These are phyloP conservation scores for Percopsis transmontana DNA, from an alignment of 2,113 vertebrate genomes.

Conservation along the genomic window DNA sequence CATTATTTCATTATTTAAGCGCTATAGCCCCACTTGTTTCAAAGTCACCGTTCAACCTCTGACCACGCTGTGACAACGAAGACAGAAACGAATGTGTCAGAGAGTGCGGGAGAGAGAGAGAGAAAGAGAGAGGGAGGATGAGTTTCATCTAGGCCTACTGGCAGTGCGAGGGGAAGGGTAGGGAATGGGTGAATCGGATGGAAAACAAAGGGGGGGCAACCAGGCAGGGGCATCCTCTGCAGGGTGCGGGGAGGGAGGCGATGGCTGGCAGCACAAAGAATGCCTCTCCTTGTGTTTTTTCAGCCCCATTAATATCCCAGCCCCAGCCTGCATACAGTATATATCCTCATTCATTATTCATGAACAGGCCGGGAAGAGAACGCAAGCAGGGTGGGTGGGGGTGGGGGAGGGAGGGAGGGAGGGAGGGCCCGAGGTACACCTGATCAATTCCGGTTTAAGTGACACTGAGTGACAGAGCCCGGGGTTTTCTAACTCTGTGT, in stretches of 20 bases:
- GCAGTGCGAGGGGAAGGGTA: conserved; percentile 38
- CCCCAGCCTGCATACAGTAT: conserved; percentile 84
- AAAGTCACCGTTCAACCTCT: conserved; percentile 52
- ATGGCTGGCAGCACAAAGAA: conserved; percentile 76
- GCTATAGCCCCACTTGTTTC: conserved; percentile 40
- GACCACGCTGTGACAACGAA: conserved; percentile 41
- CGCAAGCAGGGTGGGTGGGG: conserved; percentile 61
- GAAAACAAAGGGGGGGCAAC: conserved; percentile 8
- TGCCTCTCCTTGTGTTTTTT: conserved; percentile 82
- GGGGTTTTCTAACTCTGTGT: conserved; percentile 81
- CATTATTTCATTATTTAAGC: conserved; percentile 24
- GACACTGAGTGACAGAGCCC: conserved; percentile 96
- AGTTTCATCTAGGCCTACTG: conserved; percentile 35
- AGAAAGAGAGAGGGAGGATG: conserved; percentile 11
- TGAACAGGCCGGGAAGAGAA: conserved; percentile 84
- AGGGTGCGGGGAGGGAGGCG: conserved; percentile 47
- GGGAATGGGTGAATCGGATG: conserved; percentile 5
- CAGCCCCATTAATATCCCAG: conserved; percentile 91
- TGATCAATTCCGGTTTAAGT: conserved; percentile 97
- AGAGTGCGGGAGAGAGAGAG: conserved; percentile 21
- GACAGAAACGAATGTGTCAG: conserved; percentile 33
- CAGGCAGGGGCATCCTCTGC: conserved; percentile 58
- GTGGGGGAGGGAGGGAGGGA: conserved; percentile 75
- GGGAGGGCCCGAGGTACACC: conserved; percentile 90
- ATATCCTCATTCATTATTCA: conserved; percentile 99